phyloP scores from a whole-genome alignment of 1,140 invertebrate species.

The Rhopalosiphum maidis region DNA sequence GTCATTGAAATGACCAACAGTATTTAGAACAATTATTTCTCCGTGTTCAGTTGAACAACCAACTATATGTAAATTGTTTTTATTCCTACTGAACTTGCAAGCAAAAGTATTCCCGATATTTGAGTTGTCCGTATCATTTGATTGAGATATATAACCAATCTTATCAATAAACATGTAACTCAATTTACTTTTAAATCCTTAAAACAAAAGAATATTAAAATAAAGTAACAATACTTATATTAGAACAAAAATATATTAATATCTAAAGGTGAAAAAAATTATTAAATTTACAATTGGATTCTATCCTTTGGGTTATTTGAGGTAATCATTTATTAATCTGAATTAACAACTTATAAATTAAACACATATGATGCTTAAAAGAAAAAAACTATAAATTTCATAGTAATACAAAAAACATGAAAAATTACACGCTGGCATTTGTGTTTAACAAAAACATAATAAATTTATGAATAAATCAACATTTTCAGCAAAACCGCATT shows the following conservation, averaged over 20 bases:
- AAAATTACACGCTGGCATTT: too few relatives aligned
- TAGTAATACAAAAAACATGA: background rate
- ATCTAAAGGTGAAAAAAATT: too few relatives aligned
- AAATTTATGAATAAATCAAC: too few relatives aligned
- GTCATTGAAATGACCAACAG: background rate
- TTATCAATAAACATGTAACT: background rate
- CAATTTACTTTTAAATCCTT: background rate
- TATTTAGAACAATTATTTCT: conserved; percentile 24
- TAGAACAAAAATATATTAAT: background rate
- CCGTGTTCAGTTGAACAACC: conserved; percentile 27
- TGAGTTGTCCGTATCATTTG: background rate
- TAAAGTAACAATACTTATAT: background rate
- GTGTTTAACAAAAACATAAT: too few relatives aligned
- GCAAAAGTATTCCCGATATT: conserved; percentile 26
- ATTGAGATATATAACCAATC: background rate
- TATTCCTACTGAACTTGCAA: conserved; percentile 49
- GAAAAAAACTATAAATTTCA: background rate
- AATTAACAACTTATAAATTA: background rate
- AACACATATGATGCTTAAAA: background rate
- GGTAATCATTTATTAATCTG: background rate
- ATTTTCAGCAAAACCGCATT: too few relatives aligned
- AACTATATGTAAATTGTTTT: conserved; percentile 37
- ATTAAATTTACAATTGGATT: too few relatives aligned
- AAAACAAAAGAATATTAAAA: background rate
- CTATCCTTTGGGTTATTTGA: too few relatives aligned